Evolutionary conservation across 2,113 vertebrate genomes (phyloP), one percentile per base, ranked within the genome.

Genomic region (Tychaedon coryphoeus): DNA sequence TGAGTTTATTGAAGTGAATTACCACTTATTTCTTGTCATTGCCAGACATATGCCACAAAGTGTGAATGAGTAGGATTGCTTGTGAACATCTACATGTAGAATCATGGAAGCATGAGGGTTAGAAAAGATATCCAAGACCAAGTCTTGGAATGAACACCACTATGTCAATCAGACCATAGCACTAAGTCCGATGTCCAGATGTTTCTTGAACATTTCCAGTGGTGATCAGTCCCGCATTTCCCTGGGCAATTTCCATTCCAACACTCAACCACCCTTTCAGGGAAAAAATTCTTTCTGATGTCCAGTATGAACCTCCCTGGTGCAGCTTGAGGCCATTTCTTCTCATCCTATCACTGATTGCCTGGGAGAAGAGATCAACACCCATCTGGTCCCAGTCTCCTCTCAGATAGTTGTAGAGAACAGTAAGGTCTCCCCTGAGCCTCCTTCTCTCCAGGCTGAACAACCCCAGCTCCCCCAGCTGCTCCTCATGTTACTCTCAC

Each of bases 391-490:
- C 19, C 2, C 72, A 36, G 2, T 1, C 4, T 61, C 19, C 38
- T 69, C 64, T n/a, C 54, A 61, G 23, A 38, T 3, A 9, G 18
- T 38, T 36, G 14, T 19, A 77, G 28, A 45, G 19, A 69, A 6
- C 14, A 28, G 16, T n/a, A 28, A 67, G 53, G 14, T 53, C 47
- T 38, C 28, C 19, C 28, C 23, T n/a, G n/a, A 53, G 19, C 28
- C 18, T 61, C 15, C 12, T 23, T 38, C 53, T 53, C 23, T 77
- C 31, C 64, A 61, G 45, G 22, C 26, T 60, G 12, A 51, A 15
- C 18, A 69, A 0, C 16, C 1, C 8, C 19, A 45, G 0, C 19
- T 70, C 19, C 19, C 47, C 47, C n/a, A 70, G n/a, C 38, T 61
- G 14, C 33, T 38, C 23, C 26, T 61, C 28, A n/a, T 4, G 2